Conservation (phyloP, 1,140 invertebrate species). For the Dendrolimus kikuchii region DNA sequence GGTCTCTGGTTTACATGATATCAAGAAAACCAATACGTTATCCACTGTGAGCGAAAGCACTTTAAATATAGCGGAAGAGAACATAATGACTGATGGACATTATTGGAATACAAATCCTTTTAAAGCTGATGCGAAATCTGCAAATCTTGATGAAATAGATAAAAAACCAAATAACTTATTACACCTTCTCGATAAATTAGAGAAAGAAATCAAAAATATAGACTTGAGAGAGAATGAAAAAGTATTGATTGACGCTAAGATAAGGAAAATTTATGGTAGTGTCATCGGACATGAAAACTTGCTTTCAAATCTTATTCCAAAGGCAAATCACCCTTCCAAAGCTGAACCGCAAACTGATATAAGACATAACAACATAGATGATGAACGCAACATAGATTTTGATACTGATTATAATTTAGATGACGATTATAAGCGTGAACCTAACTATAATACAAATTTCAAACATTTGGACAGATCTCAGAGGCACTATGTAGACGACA, state of each 20-base stretch:
- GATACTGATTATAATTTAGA: not conserved
- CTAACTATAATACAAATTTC: not conserved
- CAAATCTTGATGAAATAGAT: slow-evolving; percentile 17
- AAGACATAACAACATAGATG: too few relatives aligned
- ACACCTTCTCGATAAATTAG: slow-evolving; percentile 33
- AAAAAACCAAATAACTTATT: slow-evolving; percentile 21
- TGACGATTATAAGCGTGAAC: too few relatives aligned
- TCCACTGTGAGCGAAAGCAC: slow-evolving; percentile 4
- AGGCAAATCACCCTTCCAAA: too few relatives aligned
- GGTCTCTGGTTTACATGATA: too few relatives aligned
- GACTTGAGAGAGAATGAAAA: slow-evolving; percentile 26
- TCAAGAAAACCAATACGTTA: too few relatives aligned
- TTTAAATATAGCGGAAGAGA: slow-evolving; percentile 17
- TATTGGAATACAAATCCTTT: slow-evolving; percentile 4
- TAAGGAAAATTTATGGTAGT: slow-evolving; percentile 35
- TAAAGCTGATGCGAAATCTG: not conserved
- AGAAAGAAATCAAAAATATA: slow-evolving; percentile 35
- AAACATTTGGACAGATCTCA: not conserved
- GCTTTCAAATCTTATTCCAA: too few relatives aligned
- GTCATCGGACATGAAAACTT: slow-evolving; percentile 13
- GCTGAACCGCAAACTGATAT: too few relatives aligned
- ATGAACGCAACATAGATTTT: not conserved
- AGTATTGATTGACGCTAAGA: slow-evolving; percentile 37
- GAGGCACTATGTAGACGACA: not conserved
- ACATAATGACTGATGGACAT: slow-evolving; percentile 13